Evolutionary conservation across 2,113 vertebrate genomes (phyloP), one percentile per base, ranked within the genome.

Genomic region (Psettodes erumei): DNA sequence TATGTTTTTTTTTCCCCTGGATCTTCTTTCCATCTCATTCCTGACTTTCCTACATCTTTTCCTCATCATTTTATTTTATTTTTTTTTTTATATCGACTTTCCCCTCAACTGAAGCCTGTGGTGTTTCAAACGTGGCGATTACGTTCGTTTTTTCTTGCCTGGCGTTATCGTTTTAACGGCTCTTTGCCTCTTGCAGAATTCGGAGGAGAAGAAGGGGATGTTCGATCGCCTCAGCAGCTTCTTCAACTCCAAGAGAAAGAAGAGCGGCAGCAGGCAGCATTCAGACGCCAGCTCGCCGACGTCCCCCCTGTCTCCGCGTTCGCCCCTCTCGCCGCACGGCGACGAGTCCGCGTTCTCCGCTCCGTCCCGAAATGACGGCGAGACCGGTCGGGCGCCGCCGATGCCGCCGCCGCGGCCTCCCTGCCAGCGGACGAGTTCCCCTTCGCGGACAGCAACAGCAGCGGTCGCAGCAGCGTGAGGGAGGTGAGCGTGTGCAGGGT

Each of bases 391-490:
- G 15, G 63, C n/a, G n/a, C n/a, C n/a, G n/a, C n/a, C n/a, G n/a
- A n/a, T n/a, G n/a, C n/a, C n/a, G n/a, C n/a, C n/a, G n/a, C n/a
- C n/a, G n/a, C n/a, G n/a, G n/a, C n/a, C n/a, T n/a, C 88, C 11
- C 1, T 77, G 48, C 2, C 25, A 4, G 28, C 63, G 0, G 62
- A 63, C 16, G 90, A 74, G 2, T 6, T 94, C 19, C 92, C 92
- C 0, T 95, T 95, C 2, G 93, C 89, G 0, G 93, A 94, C 53
- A 93, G 92, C 0, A 72, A 81, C 79, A 92, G 93, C 86, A 91
- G 91, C 0, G 77, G 91, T 33, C 71, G 32, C 27, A 70, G 85
- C 71, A 95, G 94, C 0, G 90, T 95, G 65, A 86, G 80, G 71
- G 91, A 91, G 62, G 66, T 89, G 63, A 6, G 13, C 2, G 47